Base-by-base conservation (phyloP, 2,113 vertebrate genomes). In the Orientallactaga bullata region DNA sequence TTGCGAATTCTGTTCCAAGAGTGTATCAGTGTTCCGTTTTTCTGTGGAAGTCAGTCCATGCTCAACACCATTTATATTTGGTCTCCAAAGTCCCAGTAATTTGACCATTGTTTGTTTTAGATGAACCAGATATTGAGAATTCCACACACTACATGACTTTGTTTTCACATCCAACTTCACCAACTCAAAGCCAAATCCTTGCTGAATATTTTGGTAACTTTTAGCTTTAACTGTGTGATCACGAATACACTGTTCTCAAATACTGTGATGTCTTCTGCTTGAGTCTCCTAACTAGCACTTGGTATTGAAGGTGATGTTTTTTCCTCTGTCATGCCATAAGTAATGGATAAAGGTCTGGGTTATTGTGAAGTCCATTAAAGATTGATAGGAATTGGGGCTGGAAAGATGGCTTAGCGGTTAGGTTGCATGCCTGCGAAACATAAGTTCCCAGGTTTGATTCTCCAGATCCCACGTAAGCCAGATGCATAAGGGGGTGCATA, bases 11-110 rank as follows among this genome's bases (percentile, higher is more conserved):
- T 86, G 99, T 99, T 95, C 99, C 99, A 47, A 99, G 98, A 78
- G 99, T 99, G 97, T 99, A 97, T 99, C 99, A 12, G 99, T 99
- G 97, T 99, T 99, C 99, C 99, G 99, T 95, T 99, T 99, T 98
- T 99, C 99, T 88, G 99, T 99, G 97, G 99, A 99, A 69, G 98
- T 99, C 97, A 99, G 97, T 28, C 99, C 99, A 95, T 99, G 99
- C 93, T 99, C 99, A 88, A n/a, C 98, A 97, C 99, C 99, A 99
- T 91, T 99, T 99, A 96, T 99, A 99, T 98, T 99, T 99, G 98
- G 99, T 99, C 98, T 99, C 99, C 98, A 99, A 98, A 96, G 98
- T 98, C 78, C 99, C 99, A 26, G 98, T 99, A 96, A 99, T 99
- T 98, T 99, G 99, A 94, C 99, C 99, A 94, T 99, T 99, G 96